These are phyloP conservation scores for Toxotes chatareus DNA, from an alignment of 2,113 vertebrate species.

Conservation along the genomic window DNA sequence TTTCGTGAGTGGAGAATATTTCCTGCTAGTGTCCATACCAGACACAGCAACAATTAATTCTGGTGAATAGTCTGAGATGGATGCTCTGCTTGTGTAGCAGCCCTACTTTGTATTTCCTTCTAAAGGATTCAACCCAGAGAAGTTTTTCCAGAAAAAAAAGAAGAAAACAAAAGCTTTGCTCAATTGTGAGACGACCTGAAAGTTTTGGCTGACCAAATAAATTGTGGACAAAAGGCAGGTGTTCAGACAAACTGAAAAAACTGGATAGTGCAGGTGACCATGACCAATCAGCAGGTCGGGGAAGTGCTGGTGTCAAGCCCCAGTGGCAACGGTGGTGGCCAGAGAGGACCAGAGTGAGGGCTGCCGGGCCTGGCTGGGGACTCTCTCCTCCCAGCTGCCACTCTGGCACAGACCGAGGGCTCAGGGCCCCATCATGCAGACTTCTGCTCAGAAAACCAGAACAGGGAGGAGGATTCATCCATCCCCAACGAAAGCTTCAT, in stretches of 20 bases:
- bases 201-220: not conserved
- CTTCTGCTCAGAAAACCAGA: constrained; percentile 77
- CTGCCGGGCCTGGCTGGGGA: constrained; percentile 77
- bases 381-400: constrained; percentile 85
- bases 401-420: constrained; percentile 81
- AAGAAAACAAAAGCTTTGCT: not conserved
- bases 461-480: constrained; percentile 85
- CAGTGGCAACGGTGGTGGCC: constrained; percentile 68
- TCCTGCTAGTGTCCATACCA: constrained; percentile 37
- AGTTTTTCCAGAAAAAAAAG: not conserved
- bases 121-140: not conserved
- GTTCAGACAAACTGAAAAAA: constrained; percentile 12
- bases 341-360: constrained; percentile 65
- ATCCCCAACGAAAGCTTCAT: constrained; percentile 79
- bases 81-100: constrained; percentile 1
- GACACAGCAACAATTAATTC: constrained; percentile 47
- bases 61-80: constrained; percentile 40
- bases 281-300: constrained; percentile 66
- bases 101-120: constrained; percentile 5
- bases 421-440: constrained; percentile 73
- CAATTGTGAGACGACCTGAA: not conserved
- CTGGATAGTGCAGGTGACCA: constrained; percentile 6
- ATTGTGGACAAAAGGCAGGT: constrained; percentile 5
- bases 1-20: constrained; percentile 35
- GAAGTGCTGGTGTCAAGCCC: constrained; percentile 61